These are phyloP conservation scores for Elanoides forficatus DNA, from an alignment of 2,113 vertebrate species.

Conservation along the genomic window DNA sequence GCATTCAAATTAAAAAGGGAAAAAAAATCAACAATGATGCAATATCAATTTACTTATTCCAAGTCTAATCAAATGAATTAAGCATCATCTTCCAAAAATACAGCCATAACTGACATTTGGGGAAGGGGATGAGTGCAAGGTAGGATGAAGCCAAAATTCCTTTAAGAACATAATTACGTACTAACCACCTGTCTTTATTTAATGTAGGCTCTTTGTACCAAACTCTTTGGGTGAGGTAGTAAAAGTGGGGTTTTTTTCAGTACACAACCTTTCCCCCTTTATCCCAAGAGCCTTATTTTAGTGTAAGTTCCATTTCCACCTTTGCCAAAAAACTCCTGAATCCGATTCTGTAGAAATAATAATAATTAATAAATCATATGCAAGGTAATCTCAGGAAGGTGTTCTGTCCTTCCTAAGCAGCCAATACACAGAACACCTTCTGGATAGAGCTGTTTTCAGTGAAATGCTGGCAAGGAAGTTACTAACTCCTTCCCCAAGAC, in stretches of 20 bases:
- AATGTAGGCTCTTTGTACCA: not conserved
- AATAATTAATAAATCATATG: not conserved
- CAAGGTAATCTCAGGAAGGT: not conserved
- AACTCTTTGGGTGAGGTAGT: not conserved
- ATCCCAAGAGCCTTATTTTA: not conserved
- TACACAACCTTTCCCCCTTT: not conserved
- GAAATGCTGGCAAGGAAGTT: not conserved
- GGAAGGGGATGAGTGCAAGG: not conserved
- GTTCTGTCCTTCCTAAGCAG: not conserved
- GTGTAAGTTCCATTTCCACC: not conserved
- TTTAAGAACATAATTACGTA: not conserved
- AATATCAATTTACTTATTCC: slow-evolving; percentile 3
- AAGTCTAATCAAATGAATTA: not conserved
- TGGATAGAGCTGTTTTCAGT: not conserved
- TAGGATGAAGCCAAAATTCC: not conserved
- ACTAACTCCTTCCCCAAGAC: not conserved
- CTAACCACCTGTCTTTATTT: not conserved
- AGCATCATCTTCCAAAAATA: not conserved
- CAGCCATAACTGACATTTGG: not conserved
- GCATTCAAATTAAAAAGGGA: slow-evolving; percentile 9
- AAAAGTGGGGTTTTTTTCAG: not conserved
- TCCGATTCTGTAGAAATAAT: not conserved
- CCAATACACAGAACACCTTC: not conserved
- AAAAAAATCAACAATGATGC: not conserved
- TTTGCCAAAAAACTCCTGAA: not conserved